Evolutionary conservation across 2,113 vertebrate genomes (phyloP).

Genomic region (Pseudolaguvia tuberculata): DNA sequence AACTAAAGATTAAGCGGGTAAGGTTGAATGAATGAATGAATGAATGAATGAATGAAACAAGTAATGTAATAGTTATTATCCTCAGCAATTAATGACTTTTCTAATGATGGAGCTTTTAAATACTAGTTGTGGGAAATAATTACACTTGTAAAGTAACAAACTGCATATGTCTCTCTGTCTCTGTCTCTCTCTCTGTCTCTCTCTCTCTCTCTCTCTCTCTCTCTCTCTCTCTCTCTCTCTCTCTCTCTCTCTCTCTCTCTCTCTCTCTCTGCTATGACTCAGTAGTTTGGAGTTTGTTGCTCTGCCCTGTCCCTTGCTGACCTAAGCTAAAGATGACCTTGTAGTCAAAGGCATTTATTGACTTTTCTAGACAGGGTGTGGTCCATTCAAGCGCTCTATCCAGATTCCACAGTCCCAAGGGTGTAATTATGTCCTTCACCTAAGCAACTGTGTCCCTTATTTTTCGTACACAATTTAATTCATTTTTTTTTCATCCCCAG

Average conservation of each 20-base stretch:
- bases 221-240: slow-evolving; percentile 10
- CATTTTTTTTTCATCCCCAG: slow-evolving; percentile 55
- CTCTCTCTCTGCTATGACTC: slow-evolving; percentile 29
- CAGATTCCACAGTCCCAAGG: slow-evolving; percentile 58
- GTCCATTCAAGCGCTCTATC: slow-evolving; percentile 63
- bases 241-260: slow-evolving; percentile 29
- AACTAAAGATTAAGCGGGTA: too few relatives aligned
- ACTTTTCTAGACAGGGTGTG: slow-evolving; percentile 64
- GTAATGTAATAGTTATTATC: too few relatives aligned
- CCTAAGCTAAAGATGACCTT: slow-evolving; percentile 53
- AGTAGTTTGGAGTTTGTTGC: slow-evolving; percentile 39
- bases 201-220: too few relatives aligned
- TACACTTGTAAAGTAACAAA: too few relatives aligned
- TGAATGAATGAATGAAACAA: too few relatives aligned
- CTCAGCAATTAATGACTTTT: too few relatives aligned
- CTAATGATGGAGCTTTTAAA: too few relatives aligned
- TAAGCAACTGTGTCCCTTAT: slow-evolving; percentile 20
- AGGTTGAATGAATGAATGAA: too few relatives aligned
- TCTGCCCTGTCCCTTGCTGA: slow-evolving; percentile 41
- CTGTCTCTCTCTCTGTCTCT: too few relatives aligned
- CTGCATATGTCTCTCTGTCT: too few relatives aligned
- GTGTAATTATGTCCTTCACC: slow-evolving; percentile 67
- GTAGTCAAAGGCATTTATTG: slow-evolving; percentile 65
- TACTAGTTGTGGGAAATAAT: too few relatives aligned
- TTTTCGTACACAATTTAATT: slow-evolving; percentile 9